Conservation (phyloP, 2,797 vertebrate genomes). For the Poecilia gillii region DNA sequence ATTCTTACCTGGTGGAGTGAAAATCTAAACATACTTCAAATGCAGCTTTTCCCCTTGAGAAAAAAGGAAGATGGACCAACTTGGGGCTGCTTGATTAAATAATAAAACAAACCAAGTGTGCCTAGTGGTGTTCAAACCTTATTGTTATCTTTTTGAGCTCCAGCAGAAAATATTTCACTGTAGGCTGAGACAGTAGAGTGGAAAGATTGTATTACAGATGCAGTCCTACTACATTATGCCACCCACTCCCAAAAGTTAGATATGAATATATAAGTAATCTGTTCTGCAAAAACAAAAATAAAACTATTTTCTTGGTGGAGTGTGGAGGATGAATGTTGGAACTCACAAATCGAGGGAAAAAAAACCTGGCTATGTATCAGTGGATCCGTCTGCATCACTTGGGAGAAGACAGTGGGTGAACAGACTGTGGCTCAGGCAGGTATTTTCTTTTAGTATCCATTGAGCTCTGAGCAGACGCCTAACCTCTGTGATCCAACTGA, state of each 20-base stretch:
- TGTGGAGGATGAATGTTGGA: not conserved
- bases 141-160: not conserved
- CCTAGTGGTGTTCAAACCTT: not conserved
- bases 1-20: not conserved
- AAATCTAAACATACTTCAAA: not conserved
- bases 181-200: not conserved
- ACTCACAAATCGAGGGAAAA: not conserved
- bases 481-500: constrained; percentile 13
- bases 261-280: constrained; percentile 6
- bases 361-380: not conserved
- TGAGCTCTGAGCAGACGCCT: constrained; percentile 7
- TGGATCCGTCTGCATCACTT: not conserved
- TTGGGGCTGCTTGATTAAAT: not conserved
- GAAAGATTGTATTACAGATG: constrained; percentile 4
- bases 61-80: not conserved
- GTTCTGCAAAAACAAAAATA: not conserved
- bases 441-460: constrained; percentile 10
- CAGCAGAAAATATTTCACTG: not conserved
- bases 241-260: not conserved
- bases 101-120: constrained; percentile 3
- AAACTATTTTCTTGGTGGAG: not conserved
- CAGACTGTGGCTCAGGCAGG: constrained; percentile 10
- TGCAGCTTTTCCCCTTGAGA: not conserved
- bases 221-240: not conserved
- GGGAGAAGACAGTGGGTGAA: constrained; percentile 10